Evolutionary conservation across 2,797 vertebrate genomes (phyloP), one percentile per base, ranked within the genome.

Genomic region (Gymnothorax javanicus): DNA sequence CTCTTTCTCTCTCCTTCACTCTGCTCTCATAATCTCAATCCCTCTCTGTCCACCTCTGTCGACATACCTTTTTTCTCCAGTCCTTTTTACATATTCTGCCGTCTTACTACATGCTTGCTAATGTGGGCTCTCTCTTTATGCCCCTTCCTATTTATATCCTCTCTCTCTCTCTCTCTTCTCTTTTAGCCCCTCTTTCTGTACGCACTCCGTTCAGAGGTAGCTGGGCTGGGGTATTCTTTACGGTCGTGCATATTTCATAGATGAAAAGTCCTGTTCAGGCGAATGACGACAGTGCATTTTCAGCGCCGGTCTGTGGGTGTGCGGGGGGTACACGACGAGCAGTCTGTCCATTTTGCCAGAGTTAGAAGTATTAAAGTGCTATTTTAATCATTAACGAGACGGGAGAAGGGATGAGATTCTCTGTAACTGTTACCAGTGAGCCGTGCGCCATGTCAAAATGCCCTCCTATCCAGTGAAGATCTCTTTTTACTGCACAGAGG

Each of bases 181-280:
- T 54, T 15, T 81, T 52, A 3, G 1, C 17, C 73, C 64, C 43
- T 62, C 58, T 84, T 12, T 75, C 27, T 77, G 7, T 17, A 5
- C n/a, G 25, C 58, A 9, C n/a, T 12, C 59, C 77, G 6, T 25
- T 43, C 43, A 77, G 33, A 33, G 69, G 13, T 33, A 25, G 27
- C 59, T 86, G 87, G 83, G 81, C 17, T 62, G 50, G 85, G 89
- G 91, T 86, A 87, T 89, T 89, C 84, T 88, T 27, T 85, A 85
- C 90, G 88, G 87, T 90, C 89, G 62, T 91, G 89, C 87, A 86
- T 89, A 58, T 83, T 58, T 83, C 25, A 83, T 83, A 25, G 54
- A 33, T 83, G 62, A 6, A 56, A 33, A 67, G 23, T 58, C 56
- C 62, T 56, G 64, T 56, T 8, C 77, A 56, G 50, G 43, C 4